Conservation (phyloP, 2,888 invertebrate genomes). For the Cheilosia grossa region DNA sequence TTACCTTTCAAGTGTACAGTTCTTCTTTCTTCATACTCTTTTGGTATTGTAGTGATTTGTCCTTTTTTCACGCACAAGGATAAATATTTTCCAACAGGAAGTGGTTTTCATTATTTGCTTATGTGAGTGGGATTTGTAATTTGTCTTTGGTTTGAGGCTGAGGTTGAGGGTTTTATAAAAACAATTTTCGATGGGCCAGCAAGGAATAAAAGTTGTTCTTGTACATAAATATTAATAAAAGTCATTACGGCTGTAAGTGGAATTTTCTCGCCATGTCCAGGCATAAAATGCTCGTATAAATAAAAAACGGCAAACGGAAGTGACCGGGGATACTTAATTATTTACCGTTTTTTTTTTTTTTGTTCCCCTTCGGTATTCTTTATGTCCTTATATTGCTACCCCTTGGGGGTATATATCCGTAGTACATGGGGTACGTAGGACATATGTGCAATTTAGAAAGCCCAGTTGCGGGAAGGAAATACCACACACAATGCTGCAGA, state of each 20-base stretch:
- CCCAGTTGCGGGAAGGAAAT: background rate
- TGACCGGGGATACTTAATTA: constrained; percentile 59
- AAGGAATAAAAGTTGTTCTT: constrained; percentile 69
- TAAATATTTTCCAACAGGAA: constrained; percentile 16
- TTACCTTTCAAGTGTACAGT: constrained; percentile 20
- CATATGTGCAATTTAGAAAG: constrained; percentile 59
- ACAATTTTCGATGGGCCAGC: constrained; percentile 52
- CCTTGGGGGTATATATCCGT: background rate
- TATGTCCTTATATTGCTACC: constrained; percentile 8
- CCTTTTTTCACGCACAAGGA: background rate
- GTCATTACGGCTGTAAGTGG: constrained; percentile 74
- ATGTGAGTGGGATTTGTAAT: constrained; percentile 29
- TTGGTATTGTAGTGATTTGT: background rate
- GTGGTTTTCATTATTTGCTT: constrained; percentile 1
- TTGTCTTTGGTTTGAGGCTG: constrained; percentile 18
- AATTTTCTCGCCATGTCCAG: constrained; percentile 71
- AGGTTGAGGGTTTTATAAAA: constrained; percentile 37
- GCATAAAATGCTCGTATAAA: constrained; percentile 70
- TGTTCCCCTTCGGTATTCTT: constrained; percentile 14
- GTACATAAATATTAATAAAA: constrained; percentile 74
- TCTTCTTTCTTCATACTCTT: background rate
- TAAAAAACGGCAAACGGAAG: constrained; percentile 59
- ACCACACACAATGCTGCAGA: background rate
- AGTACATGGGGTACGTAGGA: constrained; percentile 15
- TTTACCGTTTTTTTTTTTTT: constrained; percentile 30